phyloP scores from a whole-genome alignment of 2,888 invertebrate genomes.

The Parnassius orleans region DNA sequence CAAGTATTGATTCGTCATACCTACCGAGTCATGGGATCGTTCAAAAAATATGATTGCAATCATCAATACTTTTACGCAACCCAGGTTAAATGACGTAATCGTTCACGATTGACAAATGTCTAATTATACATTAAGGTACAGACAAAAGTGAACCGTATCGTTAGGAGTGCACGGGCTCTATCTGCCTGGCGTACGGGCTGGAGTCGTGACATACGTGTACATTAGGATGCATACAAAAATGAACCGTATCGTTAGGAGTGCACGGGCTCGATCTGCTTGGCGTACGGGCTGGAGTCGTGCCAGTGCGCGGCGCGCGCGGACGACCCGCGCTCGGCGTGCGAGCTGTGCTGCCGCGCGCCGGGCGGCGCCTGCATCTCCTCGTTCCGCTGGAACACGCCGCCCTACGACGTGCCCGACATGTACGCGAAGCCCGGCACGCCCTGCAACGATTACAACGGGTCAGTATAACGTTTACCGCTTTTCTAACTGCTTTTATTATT shows the following conservation, averaged over 20 bases:
- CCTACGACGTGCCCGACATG: slow-evolving; percentile 96
- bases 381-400: slow-evolving; percentile 93
- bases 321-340: slow-evolving; percentile 94
- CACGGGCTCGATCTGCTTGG: slow-evolving; percentile 98
- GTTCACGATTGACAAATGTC: too few species aligned
- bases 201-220: slow-evolving; percentile 89
- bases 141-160: too few species aligned
- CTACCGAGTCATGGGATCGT: too few species aligned
- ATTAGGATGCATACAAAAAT: too few species aligned
- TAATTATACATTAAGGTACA: too few species aligned
- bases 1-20: too few species aligned
- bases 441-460: slow-evolving; percentile 95
- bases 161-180: slow-evolving; percentile 97
- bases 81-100: too few species aligned
- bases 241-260: slow-evolving; percentile 84
- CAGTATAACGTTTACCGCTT: slow-evolving; percentile 31
- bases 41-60: too few species aligned
- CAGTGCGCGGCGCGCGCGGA: slow-evolving; percentile 91
- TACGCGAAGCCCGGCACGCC: slow-evolving; percentile 96
- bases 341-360: slow-evolving; percentile 94
- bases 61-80: too few species aligned
- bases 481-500: too few species aligned
- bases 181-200: slow-evolving; percentile 96
- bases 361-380: slow-evolving; percentile 93
- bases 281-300: slow-evolving; percentile 97